These are phyloP conservation scores for Cotesia congregata DNA, from an alignment of 2,888 invertebrate species.

Conservation along the genomic window DNA sequence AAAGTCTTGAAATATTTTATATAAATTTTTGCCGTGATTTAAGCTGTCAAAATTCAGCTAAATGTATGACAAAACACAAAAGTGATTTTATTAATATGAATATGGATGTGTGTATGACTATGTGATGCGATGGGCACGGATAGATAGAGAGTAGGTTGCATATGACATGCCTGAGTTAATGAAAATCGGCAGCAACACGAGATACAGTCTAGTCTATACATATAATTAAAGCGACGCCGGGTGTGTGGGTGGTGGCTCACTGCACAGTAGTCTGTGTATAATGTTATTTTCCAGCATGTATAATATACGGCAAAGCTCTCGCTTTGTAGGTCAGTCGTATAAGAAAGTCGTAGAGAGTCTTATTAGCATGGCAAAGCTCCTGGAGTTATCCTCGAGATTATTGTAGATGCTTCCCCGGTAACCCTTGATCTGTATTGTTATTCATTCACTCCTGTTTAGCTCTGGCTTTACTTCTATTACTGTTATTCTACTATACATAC, in stretches of 20 bases:
- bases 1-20: too few relatives aligned
- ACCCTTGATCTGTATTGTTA: slow-evolving; percentile 32
- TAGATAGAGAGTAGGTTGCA: not conserved
- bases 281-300: not conserved
- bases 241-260: too few relatives aligned
- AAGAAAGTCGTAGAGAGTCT: slow-evolving; percentile 41
- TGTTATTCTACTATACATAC: not conserved
- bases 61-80: not conserved
- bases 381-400: slow-evolving; percentile 51
- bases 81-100: not conserved
- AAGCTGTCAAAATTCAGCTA: not conserved
- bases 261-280: not conserved
- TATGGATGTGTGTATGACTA: not conserved
- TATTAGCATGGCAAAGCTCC: slow-evolving; percentile 52
- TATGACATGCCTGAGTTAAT: not conserved
- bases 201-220: not conserved
- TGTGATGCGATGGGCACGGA: not conserved
- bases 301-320: slow-evolving; percentile 36
- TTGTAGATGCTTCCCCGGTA: slow-evolving; percentile 43
- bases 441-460: slow-evolving; percentile 37
- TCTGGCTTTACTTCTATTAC: slow-evolving; percentile 10
- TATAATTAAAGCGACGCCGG: slow-evolving; percentile 11
- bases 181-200: not conserved
- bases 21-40: not conserved
- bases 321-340: slow-evolving; percentile 54